These are phyloP conservation scores for Delia radicum DNA, from an alignment of 1,140 invertebrate genomes.

Conservation along the genomic window DNA sequence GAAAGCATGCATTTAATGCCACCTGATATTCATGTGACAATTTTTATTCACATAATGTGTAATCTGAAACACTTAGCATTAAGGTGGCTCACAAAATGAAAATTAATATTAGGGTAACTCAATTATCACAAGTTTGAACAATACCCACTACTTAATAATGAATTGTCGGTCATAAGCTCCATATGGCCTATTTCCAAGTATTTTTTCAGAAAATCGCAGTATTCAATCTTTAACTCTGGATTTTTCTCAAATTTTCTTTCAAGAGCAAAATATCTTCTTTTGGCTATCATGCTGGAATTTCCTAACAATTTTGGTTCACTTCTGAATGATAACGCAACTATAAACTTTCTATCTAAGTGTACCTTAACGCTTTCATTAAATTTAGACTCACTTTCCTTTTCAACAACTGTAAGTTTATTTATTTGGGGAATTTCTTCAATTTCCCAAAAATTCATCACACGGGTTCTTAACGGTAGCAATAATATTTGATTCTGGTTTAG, in stretches of 20 bases:
- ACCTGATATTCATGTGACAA: no score
- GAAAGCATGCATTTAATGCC: no score
- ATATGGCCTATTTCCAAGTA: constrained; percentile 49
- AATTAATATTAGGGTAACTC: no score
- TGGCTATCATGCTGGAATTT: constrained; percentile 36
- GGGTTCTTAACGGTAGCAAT: not conserved
- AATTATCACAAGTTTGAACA: no score
- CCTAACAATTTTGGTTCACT: constrained; percentile 36
- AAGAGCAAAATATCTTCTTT: constrained; percentile 41
- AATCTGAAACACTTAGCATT: no score
- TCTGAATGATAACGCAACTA: constrained; percentile 33
- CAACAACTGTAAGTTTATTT: constrained; percentile 18
- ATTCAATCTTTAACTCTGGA: constrained; percentile 31
- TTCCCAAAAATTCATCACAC: constrained; percentile 34
- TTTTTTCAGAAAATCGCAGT: constrained; percentile 41
- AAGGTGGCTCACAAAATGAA: no score
- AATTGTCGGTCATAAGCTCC: constrained; percentile 37
- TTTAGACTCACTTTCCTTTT: constrained; percentile 28
- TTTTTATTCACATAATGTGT: no score
- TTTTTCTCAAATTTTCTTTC: constrained; percentile 41
- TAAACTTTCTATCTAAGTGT: constrained; percentile 27
- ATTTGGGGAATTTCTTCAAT: constrained; percentile 30
- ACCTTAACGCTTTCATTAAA: constrained; percentile 18
- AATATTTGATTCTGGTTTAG: not conserved
- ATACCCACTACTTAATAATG: constrained; percentile 30